Conservation (phyloP, 1,140 invertebrate genomes). For the Drosophila nebulosa region DNA sequence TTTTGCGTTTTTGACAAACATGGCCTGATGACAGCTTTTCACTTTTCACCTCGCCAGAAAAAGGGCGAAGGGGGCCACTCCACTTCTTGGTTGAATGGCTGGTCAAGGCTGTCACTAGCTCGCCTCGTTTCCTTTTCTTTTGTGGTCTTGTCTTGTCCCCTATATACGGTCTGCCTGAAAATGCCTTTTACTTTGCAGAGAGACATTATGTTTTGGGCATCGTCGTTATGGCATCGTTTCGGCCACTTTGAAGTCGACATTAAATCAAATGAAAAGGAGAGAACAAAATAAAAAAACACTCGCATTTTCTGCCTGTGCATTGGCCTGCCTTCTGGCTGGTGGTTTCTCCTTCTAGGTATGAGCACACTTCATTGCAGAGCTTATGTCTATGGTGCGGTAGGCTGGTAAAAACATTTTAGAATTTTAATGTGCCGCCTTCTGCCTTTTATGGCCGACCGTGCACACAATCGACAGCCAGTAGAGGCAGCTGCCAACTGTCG, state of each 20-base stretch:
- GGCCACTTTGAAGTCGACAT: conserved; percentile 57
- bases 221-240: conserved; percentile 60
- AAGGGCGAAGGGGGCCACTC: neutral
- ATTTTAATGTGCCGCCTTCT: conserved; percentile 76
- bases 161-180: conserved; percentile 10
- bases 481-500: conserved; percentile 56
- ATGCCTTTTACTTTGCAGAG: conserved; percentile 1
- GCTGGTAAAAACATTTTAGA: conserved; percentile 70
- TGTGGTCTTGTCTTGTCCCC: conserved; percentile 19
- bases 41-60: conserved; percentile 55
- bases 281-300: neutral
- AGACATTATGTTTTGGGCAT: conserved; percentile 10
- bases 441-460: conserved; percentile 73
- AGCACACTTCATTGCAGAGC: conserved; percentile 9
- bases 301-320: conserved; percentile 34
- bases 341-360: neutral
- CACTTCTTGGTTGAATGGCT: neutral
- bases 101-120: conserved; percentile 60
- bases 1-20: conserved; percentile 35
- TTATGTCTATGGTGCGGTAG: conserved; percentile 54
- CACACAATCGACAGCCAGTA: conserved; percentile 51
- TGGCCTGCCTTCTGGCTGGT: neutral
- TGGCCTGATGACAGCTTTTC: conserved; percentile 65
- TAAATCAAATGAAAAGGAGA: conserved; percentile 17
- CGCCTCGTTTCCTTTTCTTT: conserved; percentile 28